A percentile compares a stretch with the other conserved stretches of the same genome.
Evolutionary conservation across 1,140 invertebrate genomes (phyloP).

Genomic region (Papilio aristodemus): DNA sequence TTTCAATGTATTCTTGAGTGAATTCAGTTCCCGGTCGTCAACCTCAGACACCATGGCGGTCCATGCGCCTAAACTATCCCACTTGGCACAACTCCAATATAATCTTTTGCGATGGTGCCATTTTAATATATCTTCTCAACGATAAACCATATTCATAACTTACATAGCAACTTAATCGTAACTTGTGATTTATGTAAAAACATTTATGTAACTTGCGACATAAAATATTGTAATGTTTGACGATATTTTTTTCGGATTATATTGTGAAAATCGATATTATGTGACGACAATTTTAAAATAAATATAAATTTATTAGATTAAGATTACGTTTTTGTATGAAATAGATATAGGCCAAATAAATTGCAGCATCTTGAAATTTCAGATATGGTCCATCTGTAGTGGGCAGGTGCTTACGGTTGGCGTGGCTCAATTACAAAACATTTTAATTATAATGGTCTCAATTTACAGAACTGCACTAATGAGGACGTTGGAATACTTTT

Average conservation of each 20-base stretch:
- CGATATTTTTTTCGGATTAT: neutral
- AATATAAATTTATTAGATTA: neutral
- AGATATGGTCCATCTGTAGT: neutral
- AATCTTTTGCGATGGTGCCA: neutral
- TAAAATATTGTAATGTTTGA: neutral
- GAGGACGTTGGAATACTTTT: slow-evolving; percentile 8
- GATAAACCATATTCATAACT: slow-evolving; percentile 5
- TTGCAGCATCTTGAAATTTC: neutral
- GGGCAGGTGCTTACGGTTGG: neutral
- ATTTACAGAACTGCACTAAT: slow-evolving; percentile 2
- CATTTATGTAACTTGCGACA: neutral
- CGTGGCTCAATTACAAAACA: neutral
- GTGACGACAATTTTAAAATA: neutral
- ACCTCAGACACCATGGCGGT: slow-evolving; percentile 1
- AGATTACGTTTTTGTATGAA: neutral
- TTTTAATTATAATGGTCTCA: slow-evolving; percentile 15
- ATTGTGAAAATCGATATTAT: too few species aligned
- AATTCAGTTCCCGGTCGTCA: slow-evolving; percentile 13
- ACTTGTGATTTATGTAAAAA: slow-evolving; percentile 15
- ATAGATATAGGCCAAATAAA: neutral
- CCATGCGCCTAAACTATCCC: slow-evolving; percentile 2
- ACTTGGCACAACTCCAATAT: slow-evolving; percentile 10
- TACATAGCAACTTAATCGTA: neutral
- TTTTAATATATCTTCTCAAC: slow-evolving; percentile 12
- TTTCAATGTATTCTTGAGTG: neutral